These are phyloP conservation scores for Daubentonia madagascariensis DNA, from an alignment of 2,113 vertebrate species.

Conservation along the genomic window DNA sequence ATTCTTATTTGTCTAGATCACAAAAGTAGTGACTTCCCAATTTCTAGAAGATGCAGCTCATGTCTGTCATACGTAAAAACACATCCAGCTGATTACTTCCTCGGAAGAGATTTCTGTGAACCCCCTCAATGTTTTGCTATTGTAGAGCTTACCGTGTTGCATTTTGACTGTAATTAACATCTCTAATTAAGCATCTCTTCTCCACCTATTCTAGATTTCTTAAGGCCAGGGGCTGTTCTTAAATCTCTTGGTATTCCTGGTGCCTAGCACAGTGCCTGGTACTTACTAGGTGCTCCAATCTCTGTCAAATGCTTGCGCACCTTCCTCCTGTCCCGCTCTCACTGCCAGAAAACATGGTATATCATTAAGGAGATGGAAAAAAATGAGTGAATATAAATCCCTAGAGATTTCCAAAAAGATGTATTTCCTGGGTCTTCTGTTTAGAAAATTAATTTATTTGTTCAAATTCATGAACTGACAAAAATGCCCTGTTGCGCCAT, in stretches of 20 bases:
- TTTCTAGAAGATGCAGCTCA: not conserved
- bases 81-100: not conserved
- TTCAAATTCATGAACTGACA: not conserved
- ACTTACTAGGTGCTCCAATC: not conserved
- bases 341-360: not conserved
- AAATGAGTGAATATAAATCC: not conserved
- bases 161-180: too few relatives aligned
- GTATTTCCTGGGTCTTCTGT: not conserved
- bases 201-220: not conserved
- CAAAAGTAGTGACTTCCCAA: not conserved
- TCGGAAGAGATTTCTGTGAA: accelerated
- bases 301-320: not conserved
- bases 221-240: not conserved
- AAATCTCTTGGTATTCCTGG: not conserved
- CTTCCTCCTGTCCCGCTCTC: not conserved
- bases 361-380: not conserved
- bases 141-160: accelerated
- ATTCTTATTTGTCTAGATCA: not conserved
- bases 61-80: too few relatives aligned
- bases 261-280: not conserved
- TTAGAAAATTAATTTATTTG: not conserved
- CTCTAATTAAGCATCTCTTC: not conserved
- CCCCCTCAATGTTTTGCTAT: not conserved
- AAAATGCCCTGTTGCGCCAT: accelerated
- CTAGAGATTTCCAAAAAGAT: not conserved